Evolutionary conservation across 2,888 invertebrate species (phyloP), one percentile per base, ranked within the genome.

Genomic region (Calliscelio sp.): DNA sequence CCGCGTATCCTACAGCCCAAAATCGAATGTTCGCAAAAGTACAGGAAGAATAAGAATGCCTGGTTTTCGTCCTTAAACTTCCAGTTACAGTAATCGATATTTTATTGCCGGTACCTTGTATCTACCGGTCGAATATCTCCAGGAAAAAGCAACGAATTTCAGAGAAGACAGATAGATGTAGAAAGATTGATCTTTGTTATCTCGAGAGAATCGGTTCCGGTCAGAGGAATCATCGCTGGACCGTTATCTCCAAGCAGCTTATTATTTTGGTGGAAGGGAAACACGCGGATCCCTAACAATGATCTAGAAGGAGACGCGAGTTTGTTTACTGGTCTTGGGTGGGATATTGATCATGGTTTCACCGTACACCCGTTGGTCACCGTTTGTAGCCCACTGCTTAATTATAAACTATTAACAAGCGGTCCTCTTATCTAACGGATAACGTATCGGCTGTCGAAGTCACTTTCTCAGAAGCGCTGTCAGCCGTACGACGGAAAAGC

Each of bases 51-150:
- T 35, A 20, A 20, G 51, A 16, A 44, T 41, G 20, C 16, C 16
- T 14, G 24, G 35, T 66, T 22, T 24, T 53, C 51, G 38, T 38
- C 66, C 35, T 68, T 68, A 68, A 65, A 65, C 32, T 46, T 65
- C 46, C 49, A 65, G 65, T 32, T 46, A 20, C 51, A 38, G 53
- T 46, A 51, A 49, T 66, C 65, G 51, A 66, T 66, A 66, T 51
- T 32, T 41, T 65, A 46, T 66, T 46, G 16, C 16, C 18, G 46
- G 41, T 63, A 46, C 22, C 63, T 63, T 44, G 51, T 66, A 51
- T 35, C 46, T 44, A 22, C n/a, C 55, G 8, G 88, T 89, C 87
- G 88, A 86, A 87, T 22, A 24, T 24, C n/a, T 3, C 25, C n/a
- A 4, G 16, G 25, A 32, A 32, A n/a, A n/a, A n/a, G n/a, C n/a